These are phyloP conservation scores for Liodrosophila aerea DNA, from an alignment of 2,888 invertebrate genomes.

Conservation along the genomic window DNA sequence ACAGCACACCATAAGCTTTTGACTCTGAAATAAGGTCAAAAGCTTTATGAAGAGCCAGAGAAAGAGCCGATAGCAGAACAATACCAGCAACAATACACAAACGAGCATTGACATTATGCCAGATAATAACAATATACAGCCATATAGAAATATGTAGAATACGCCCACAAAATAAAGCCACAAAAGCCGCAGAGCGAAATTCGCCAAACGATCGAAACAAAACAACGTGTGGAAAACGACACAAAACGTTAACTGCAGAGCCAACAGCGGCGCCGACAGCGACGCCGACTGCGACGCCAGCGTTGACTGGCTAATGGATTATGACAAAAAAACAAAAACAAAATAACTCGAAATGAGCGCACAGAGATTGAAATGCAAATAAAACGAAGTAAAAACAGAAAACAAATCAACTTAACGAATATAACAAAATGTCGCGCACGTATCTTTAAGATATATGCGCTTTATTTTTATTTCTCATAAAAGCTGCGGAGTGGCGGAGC, in stretches of 20 bases:
- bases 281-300: slow-evolving; percentile 2
- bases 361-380: slow-evolving; percentile 57
- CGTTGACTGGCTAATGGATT: slow-evolving; percentile 38
- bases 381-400: slow-evolving; percentile 32
- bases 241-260: slow-evolving; percentile 43
- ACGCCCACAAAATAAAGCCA: slow-evolving; percentile 66
- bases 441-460: slow-evolving; percentile 48
- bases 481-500: not conserved
- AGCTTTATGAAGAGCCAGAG: slow-evolving; percentile 45
- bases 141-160: slow-evolving; percentile 26
- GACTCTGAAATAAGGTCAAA: slow-evolving; percentile 67
- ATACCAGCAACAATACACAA: slow-evolving; percentile 3
- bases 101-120: slow-evolving; percentile 63
- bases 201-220: slow-evolving; percentile 60
- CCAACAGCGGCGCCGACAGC: slow-evolving; percentile 5
- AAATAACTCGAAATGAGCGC: slow-evolving; percentile 34
- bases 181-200: slow-evolving; percentile 56
- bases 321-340: slow-evolving; percentile 43
- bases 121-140: slow-evolving; percentile 26
- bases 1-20: slow-evolving; percentile 37
- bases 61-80: slow-evolving; percentile 8
- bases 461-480: too few relatives aligned
- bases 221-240: slow-evolving; percentile 49
- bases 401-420: slow-evolving; percentile 25
- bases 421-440: slow-evolving; percentile 38